phyloP scores from a whole-genome alignment of 2,113 vertebrate species.

The Ceyx margarethae region DNA sequence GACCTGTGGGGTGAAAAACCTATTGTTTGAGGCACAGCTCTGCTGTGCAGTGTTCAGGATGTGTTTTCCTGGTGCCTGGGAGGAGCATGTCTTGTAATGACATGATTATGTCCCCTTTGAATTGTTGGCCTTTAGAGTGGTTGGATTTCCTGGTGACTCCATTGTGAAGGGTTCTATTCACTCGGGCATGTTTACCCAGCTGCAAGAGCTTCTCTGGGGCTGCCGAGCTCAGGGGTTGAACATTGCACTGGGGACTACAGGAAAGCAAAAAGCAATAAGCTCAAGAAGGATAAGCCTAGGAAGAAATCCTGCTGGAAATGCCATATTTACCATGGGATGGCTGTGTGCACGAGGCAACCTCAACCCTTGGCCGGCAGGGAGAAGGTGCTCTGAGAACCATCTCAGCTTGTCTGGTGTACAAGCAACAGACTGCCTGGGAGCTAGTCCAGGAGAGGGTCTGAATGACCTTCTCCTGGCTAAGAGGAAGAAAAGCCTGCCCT shows the following conservation, averaged over 20 bases:
- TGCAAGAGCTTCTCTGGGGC: background rate
- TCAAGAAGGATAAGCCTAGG: background rate
- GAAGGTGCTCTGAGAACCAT: background rate
- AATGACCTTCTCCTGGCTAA: background rate
- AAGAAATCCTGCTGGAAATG: background rate
- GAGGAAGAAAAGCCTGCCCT: background rate
- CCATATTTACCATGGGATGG: background rate
- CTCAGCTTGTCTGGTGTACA: background rate
- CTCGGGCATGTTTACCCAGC: slow-evolving; percentile 57
- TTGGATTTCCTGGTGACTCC: slow-evolving; percentile 45
- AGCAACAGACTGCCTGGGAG: background rate
- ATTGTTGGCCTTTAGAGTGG: slow-evolving; percentile 9
- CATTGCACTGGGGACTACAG: background rate
- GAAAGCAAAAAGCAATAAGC: background rate
- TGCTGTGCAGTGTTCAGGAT: background rate
- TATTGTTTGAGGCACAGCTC: background rate
- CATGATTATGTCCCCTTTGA: background rate
- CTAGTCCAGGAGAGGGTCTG: background rate
- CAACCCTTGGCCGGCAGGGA: background rate
- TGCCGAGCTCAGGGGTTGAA: background rate
- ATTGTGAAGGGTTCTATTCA: slow-evolving; percentile 38
- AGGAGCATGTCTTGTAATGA: background rate
- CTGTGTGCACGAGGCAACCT: accelerated
- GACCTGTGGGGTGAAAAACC: background rate
- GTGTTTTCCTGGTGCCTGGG: slow-evolving; percentile 11